Evolutionary conservation across 2,888 invertebrate genomes (phyloP).

Genomic region (Cosmia trapezina): DNA sequence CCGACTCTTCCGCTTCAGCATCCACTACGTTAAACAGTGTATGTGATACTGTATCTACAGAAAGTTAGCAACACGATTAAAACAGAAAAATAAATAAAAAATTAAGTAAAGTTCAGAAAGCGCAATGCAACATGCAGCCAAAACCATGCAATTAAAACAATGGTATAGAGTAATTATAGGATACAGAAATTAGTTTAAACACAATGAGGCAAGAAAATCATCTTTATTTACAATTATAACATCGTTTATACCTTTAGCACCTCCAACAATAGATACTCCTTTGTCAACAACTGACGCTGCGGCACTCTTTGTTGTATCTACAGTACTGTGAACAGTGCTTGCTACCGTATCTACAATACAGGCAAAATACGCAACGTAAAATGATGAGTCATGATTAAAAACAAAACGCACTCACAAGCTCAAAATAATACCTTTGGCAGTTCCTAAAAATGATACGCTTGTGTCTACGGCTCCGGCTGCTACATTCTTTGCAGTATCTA

Average conservation of each 20-base stretch:
- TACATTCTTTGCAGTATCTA: conserved; percentile 76
- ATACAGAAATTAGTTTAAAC: conserved; percentile 43
- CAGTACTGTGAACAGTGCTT: conserved; percentile 73
- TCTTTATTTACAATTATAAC: conserved; percentile 37
- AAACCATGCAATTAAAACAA: conserved; percentile 40
- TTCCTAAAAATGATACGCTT: conserved; percentile 73
- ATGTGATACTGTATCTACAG: conserved; percentile 77
- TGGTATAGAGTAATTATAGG: conserved; percentile 37
- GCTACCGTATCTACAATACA: conserved; percentile 78
- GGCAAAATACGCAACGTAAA: conserved; percentile 45
- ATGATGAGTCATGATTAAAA: conserved; percentile 21
- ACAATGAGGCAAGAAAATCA: conserved; percentile 40
- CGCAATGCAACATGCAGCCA: conserved; percentile 66
- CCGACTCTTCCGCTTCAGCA: conserved; percentile 61
- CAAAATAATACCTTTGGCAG: conserved; percentile 73
- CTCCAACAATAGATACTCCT: conserved; percentile 72
- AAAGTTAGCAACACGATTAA: conserved; percentile 67
- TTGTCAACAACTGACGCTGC: conserved; percentile 76
- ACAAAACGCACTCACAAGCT: conserved; percentile 26
- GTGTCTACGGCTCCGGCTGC: conserved; percentile 72
- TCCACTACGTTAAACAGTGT: conserved; percentile 68
- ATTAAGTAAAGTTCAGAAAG: conserved; percentile 38
- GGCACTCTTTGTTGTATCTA: conserved; percentile 77
- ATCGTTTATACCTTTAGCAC: conserved; percentile 74
- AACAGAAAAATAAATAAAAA: conserved; percentile 34